Conservation (phyloP, 1,140 invertebrate species). For the Bombus confusus region DNA sequence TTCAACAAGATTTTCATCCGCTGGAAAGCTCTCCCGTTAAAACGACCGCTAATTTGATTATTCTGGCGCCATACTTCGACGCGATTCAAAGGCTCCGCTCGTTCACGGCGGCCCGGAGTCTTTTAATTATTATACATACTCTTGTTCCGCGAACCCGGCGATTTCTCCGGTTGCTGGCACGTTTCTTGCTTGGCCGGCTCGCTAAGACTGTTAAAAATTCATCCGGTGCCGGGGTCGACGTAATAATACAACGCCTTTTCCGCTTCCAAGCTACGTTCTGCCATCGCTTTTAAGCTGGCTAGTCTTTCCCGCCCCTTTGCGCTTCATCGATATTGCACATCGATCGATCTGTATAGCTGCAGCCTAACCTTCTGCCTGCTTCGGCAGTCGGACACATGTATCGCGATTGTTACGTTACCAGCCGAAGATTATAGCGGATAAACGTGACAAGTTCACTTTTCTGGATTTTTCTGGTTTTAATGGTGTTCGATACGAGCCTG, state of each 20-base stretch:
- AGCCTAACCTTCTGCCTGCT: not conserved
- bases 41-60: slow-evolving; percentile 43
- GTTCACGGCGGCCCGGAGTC: slow-evolving; percentile 14
- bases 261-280: not conserved
- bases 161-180: slow-evolving; percentile 39
- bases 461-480: too few relatives aligned
- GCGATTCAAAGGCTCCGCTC: slow-evolving; percentile 24
- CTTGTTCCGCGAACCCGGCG: slow-evolving; percentile 26
- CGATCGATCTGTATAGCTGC: slow-evolving; percentile 18
- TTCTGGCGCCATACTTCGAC: slow-evolving; percentile 45
- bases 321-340: slow-evolving; percentile 62
- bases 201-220: slow-evolving; percentile 66
- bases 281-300: not conserved
- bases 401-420: too few relatives aligned
- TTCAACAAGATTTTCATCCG: slow-evolving; percentile 43
- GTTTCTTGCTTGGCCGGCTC: slow-evolving; percentile 9
- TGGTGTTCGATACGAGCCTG: too few relatives aligned
- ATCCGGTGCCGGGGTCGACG: slow-evolving; percentile 43
- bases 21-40: not conserved
- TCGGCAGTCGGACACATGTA: too few relatives aligned
- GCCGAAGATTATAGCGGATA: too few relatives aligned
- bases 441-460: too few relatives aligned
- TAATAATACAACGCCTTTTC: slow-evolving; percentile 63
- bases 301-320: not conserved
- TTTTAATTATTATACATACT: slow-evolving; percentile 63